Base-by-base conservation (phyloP, 2,888 invertebrate genomes). In the Oligia fasciuncula region DNA sequence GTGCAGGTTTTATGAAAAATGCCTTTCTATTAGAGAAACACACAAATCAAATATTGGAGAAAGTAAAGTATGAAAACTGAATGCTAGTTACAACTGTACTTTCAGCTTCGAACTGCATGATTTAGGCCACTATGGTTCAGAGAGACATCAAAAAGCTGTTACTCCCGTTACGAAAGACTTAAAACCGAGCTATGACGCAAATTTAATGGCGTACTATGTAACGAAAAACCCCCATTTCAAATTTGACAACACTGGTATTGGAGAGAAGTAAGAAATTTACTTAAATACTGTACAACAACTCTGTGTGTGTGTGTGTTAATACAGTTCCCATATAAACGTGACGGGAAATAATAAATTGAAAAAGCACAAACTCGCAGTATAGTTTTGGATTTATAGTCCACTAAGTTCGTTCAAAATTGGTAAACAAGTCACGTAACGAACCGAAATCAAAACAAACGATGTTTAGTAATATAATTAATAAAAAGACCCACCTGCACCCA, bases 401-500 rank as follows among this genome's bases (percentile, higher is more conserved):
- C 17, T 29, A 17, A 43, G 1, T 17, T 43, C 54, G 19, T 11
- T 29, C 13, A 69, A 67, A 19, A 43, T 70, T 19, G 6, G n/a
- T 69, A 19, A 51, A 6, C 2, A 63, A 63, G 29, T 40, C 29
- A n/a, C 17, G 9, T 17, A 17, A 17, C 9, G 35, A 65, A 29
- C 5, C 23, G 6, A 54, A 63, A 19, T 67, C 40, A 40, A 63
- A 57, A 74, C 13, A 62, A 62, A 43, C 35, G 23, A 51, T 54
- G 14, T 11, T 54, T 13, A 49, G 63, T 62, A 63, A 49, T 63
- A 17, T 19, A 9, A 35, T 17, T 17, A 74, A 62, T 71, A 66
- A 46, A 57, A 49, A 66, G 13, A 74, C 88, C 65, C 86, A 94
- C 94, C 93, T 95, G 94, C 35, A 94, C 91, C 92, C 92, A 94